Conservation (phyloP, 2,888 invertebrate genomes). For the Aleiodes alternator region DNA sequence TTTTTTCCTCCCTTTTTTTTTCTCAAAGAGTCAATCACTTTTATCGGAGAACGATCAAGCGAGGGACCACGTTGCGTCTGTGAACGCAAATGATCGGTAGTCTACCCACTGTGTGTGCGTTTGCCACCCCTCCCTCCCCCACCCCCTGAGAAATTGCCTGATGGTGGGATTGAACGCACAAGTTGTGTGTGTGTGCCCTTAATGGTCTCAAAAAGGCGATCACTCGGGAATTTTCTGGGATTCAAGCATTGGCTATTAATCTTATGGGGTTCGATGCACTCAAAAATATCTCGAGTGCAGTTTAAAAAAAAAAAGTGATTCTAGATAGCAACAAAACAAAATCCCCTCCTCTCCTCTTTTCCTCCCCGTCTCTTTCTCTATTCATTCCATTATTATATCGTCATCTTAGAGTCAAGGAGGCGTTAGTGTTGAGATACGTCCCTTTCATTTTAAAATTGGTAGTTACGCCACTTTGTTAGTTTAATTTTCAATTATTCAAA, state of each 20-base stretch:
- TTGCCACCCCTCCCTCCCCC: slow-evolving; percentile 7
- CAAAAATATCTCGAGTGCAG: slow-evolving; percentile 3
- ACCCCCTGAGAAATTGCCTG: slow-evolving; percentile 55
- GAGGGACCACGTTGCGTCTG: slow-evolving; percentile 50
- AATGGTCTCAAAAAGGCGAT: slow-evolving; percentile 56
- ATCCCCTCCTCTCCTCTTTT: too few species aligned
- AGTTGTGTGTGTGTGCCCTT: slow-evolving; percentile 32
- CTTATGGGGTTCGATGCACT: slow-evolving; percentile 36
- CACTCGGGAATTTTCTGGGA: slow-evolving; percentile 50
- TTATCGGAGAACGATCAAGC: slow-evolving; percentile 62
- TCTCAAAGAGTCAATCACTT: slow-evolving; percentile 68
- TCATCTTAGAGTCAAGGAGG: too few species aligned
- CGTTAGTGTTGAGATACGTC: too few species aligned
- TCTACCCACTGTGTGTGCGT: slow-evolving; percentile 10
- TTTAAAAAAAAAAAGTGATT: background rate
- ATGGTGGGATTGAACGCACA: slow-evolving; percentile 41
- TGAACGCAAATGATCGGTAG: slow-evolving; percentile 57
- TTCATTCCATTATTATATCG: background rate
- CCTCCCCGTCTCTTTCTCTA: too few species aligned
- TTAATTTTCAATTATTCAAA: too few species aligned
- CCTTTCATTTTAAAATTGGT: too few species aligned
- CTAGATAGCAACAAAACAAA: too few species aligned
- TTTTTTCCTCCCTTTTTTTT: slow-evolving; percentile 62
- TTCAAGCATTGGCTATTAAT: slow-evolving; percentile 36
- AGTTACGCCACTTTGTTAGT: too few species aligned